Conservation (phyloP, 2,113 vertebrate species). For the Tachysurus vachellii region DNA sequence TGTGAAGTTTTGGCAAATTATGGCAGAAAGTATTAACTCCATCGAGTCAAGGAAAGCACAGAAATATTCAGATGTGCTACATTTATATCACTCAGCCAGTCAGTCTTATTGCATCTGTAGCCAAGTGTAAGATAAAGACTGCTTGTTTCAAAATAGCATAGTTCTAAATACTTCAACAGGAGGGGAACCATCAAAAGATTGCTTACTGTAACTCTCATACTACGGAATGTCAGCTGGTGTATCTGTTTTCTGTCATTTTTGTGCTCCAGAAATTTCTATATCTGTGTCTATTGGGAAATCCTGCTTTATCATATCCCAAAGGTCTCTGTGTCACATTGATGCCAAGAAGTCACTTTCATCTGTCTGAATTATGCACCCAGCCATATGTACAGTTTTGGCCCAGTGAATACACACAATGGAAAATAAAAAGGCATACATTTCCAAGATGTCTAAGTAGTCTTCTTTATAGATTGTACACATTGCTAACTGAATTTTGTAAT, state of each 20-base stretch:
- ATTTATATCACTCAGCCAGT: constrained; percentile 15
- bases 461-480: neutral
- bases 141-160: neutral
- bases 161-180: neutral
- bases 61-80: constrained; percentile 24
- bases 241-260: constrained; percentile 24
- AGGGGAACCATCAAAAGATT: neutral
- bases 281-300: constrained; percentile 27
- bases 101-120: neutral
- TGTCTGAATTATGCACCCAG: constrained; percentile 65
- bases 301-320: constrained; percentile 69
- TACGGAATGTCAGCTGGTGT: constrained; percentile 1
- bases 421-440: constrained; percentile 71
- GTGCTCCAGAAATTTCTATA: constrained; percentile 26
- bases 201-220: neutral
- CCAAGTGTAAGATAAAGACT: neutral
- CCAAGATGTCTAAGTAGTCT: constrained; percentile 35
- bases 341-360: constrained; percentile 72
- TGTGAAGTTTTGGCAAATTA: constrained; percentile 44
- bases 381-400: constrained; percentile 70
- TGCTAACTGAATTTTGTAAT: neutral
- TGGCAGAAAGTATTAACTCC: constrained; percentile 37
- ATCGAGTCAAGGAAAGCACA: constrained; percentile 46
- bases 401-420: constrained; percentile 59
- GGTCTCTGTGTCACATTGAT: constrained; percentile 61